These are phyloP conservation scores for Bothrops jararaca DNA, from an alignment of 2,113 vertebrate genomes.

Conservation along the genomic window DNA sequence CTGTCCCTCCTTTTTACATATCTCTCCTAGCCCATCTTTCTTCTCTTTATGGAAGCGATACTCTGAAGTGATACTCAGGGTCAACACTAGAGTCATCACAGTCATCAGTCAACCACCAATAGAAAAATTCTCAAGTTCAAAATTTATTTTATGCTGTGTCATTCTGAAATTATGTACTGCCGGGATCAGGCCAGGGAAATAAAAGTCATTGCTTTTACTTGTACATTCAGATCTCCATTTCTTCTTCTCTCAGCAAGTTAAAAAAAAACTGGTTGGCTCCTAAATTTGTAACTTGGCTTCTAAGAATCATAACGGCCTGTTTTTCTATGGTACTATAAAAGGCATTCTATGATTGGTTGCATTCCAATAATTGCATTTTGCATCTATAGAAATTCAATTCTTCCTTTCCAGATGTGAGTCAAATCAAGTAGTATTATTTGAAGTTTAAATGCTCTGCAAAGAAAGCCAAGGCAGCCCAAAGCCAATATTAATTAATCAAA, in stretches of 20 bases:
- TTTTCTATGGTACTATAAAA: slow-evolving; percentile 30
- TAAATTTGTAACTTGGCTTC: slow-evolving; percentile 11
- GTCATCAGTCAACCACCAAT: neutral
- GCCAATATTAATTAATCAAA: slow-evolving; percentile 50
- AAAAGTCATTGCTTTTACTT: neutral
- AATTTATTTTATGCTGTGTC: neutral
- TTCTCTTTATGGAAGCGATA: neutral
- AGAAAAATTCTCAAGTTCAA: neutral
- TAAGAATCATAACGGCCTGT: slow-evolving; percentile 25
- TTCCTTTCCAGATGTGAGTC: slow-evolving; percentile 52
- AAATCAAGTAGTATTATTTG: slow-evolving; percentile 42
- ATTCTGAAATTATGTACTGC: too few relatives aligned
- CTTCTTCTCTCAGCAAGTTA: slow-evolving; percentile 32
- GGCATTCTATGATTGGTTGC: slow-evolving; percentile 49
- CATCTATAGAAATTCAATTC: slow-evolving; percentile 36
- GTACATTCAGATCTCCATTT: neutral
- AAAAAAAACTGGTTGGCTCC: slow-evolving; percentile 13
- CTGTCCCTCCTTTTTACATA: neutral
- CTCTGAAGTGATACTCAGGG: neutral
- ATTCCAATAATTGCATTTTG: slow-evolving; percentile 9
- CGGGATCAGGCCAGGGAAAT: neutral
- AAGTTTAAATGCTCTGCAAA: slow-evolving; percentile 11
- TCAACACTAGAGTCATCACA: neutral
- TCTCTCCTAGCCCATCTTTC: neutral
- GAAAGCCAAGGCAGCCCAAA: slow-evolving; percentile 60